These are phyloP conservation scores for Echiichthys vipera DNA, from an alignment of 2,797 vertebrate genomes.

Conservation along the genomic window DNA sequence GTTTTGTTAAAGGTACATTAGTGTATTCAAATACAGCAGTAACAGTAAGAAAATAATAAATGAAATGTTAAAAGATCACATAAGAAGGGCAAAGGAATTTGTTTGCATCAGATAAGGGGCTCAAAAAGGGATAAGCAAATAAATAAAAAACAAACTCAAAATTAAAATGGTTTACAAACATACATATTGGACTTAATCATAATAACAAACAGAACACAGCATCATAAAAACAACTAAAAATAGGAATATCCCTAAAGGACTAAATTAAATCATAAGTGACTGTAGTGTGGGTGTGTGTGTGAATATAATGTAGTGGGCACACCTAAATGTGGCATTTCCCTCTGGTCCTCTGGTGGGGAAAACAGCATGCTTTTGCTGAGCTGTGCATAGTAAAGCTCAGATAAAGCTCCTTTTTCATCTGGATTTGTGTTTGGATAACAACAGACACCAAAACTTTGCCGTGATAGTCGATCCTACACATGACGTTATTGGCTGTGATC, in stretches of 20 bases:
- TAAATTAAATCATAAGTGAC: conserved; percentile 25
- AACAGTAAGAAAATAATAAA: neutral
- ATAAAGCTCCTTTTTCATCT: conserved; percentile 31
- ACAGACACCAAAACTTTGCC: conserved; percentile 18
- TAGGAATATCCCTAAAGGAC: neutral
- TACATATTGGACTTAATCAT: neutral
- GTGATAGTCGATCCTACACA: conserved; percentile 20
- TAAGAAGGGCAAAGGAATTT: conserved; percentile 19
- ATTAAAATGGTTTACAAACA: neutral
- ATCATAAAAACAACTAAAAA: neutral
- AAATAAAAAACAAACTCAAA: neutral
- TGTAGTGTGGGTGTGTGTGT: neutral
- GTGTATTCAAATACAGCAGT: neutral
- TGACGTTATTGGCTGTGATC: conserved; percentile 23
- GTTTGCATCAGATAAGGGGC: neutral
- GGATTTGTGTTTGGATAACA: conserved; percentile 38
- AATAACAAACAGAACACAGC: conserved; percentile 14
- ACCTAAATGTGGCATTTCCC: neutral
- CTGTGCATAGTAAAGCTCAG: neutral
- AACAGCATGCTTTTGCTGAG: conserved; percentile 6
- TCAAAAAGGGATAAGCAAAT: conserved; percentile 7
- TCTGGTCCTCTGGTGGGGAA: neutral
- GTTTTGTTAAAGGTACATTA: conserved; percentile 8
- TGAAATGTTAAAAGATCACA: neutral
- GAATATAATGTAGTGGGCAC: neutral